These are phyloP conservation scores for Polylopha cassiicola DNA, from an alignment of 2,888 invertebrate species.

Conservation along the genomic window DNA sequence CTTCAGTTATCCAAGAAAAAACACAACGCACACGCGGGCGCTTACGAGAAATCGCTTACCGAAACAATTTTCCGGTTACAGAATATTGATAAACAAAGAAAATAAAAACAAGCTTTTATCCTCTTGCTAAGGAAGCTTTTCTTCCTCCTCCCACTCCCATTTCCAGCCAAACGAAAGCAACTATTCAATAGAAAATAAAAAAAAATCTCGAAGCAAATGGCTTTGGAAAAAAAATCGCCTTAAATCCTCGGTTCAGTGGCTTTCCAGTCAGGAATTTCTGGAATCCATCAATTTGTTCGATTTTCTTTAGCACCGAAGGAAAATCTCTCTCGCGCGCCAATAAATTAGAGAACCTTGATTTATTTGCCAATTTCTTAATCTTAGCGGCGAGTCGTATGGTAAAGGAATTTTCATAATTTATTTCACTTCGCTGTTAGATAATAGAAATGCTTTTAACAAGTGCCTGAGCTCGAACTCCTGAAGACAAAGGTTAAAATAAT, in stretches of 20 bases:
- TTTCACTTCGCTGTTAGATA: conserved; percentile 1
- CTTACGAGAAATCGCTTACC: conserved; percentile 6
- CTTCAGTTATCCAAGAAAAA: too few relatives aligned
- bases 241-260: conserved; percentile 40
- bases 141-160: too few relatives aligned
- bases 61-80: conserved; percentile 7
- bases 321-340: conserved; percentile 50
- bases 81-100: conserved; percentile 12
- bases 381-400: conserved; percentile 27
- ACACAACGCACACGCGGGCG: too few relatives aligned
- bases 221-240: conserved; percentile 37
- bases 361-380: conserved; percentile 59
- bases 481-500: too few relatives aligned
- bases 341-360: conserved; percentile 62
- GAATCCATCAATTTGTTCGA: conserved; percentile 64
- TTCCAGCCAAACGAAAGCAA: conserved; percentile 12
- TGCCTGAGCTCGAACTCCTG: background rate
- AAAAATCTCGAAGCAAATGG: conserved; percentile 28
- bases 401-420: conserved; percentile 20
- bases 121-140: conserved; percentile 6
- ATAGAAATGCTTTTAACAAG: conserved; percentile 1
- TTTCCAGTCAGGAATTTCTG: conserved; percentile 48
- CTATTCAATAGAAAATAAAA: conserved; percentile 23
- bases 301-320: conserved; percentile 45
- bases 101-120: conserved; percentile 13